Conservation (phyloP, 1,140 invertebrate species). For the Brachionus angularis region DNA sequence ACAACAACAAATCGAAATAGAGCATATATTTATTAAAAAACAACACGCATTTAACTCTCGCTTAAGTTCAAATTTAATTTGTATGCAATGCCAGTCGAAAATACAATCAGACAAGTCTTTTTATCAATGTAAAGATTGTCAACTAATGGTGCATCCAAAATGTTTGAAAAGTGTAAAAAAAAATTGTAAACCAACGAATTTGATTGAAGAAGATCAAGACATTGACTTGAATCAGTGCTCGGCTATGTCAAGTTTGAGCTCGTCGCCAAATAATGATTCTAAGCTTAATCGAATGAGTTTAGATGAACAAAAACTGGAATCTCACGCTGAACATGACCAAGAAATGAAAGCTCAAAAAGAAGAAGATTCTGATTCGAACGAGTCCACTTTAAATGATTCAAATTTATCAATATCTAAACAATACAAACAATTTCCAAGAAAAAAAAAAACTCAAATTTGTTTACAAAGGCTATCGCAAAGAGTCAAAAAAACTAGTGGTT, state of each 20-base stretch:
- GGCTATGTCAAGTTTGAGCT: too few relatives aligned
- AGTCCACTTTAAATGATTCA: too few relatives aligned
- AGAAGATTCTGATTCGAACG: not conserved
- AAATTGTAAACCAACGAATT: constrained; percentile 15
- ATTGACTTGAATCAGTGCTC: not conserved
- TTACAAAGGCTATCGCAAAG: constrained; percentile 17
- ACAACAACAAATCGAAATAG: constrained; percentile 28
- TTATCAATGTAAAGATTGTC: constrained; percentile 32
- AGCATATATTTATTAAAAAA: constrained; percentile 12
- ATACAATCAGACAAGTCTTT: constrained; percentile 1
- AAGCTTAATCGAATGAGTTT: not conserved
- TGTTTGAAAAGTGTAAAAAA: constrained; percentile 8
- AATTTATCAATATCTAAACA: too few relatives aligned
- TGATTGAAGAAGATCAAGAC: not conserved
- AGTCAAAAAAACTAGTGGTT: constrained; percentile 34
- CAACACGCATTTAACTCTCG: constrained; percentile 16
- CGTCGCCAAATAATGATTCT: too few relatives aligned
- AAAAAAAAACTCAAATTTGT: not conserved
- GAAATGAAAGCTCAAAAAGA: not conserved
- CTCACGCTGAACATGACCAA: too few relatives aligned
- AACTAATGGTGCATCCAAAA: constrained; percentile 24
- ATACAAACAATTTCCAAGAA: not conserved
- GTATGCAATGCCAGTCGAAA: constrained; percentile 10
- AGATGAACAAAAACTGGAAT: not conserved
- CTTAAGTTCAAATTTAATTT: not conserved